Conservation (phyloP, 1,140 invertebrate species). For the Megathymus violae region DNA sequence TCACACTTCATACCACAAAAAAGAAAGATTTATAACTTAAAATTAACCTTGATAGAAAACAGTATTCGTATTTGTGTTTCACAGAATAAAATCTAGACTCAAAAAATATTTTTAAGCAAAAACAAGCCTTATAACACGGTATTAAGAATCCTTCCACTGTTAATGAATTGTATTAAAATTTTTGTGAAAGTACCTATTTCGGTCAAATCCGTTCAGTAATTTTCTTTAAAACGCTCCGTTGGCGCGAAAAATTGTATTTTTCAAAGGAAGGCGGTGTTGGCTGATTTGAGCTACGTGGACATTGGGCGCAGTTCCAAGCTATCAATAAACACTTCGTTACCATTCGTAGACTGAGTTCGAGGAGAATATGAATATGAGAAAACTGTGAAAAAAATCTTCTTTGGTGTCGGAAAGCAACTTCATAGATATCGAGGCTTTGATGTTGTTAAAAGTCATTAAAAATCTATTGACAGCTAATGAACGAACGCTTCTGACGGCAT, state of each 20-base stretch:
- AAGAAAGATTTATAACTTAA: constrained; percentile 51
- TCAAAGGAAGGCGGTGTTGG: constrained; percentile 57
- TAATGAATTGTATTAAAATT: constrained; percentile 39
- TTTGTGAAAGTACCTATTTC: constrained; percentile 57
- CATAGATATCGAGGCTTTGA: too few relatives aligned
- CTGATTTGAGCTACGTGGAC: constrained; percentile 41
- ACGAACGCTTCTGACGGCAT: too few relatives aligned
- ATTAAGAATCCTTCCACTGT: constrained; percentile 32
- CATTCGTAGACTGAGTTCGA: too few relatives aligned
- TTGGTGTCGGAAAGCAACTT: too few relatives aligned
- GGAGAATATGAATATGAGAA: too few relatives aligned
- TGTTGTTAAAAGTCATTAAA: too few relatives aligned
- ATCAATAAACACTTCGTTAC: neutral
- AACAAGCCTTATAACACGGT: constrained; percentile 39
- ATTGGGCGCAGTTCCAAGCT: constrained; percentile 41
- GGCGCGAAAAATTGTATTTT: constrained; percentile 77
- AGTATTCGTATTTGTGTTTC: constrained; percentile 64
- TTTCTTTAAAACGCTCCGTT: constrained; percentile 75
- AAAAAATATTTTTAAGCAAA: constrained; percentile 38
- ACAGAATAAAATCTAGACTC: constrained; percentile 45
- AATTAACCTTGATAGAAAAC: constrained; percentile 59
- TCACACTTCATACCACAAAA: too few relatives aligned
- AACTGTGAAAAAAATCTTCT: too few relatives aligned
- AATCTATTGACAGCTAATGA: too few relatives aligned
- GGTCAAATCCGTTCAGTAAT: constrained; percentile 61